Percentiles rank a stretch among this genome's conserved stretches.
These are phyloP conservation scores for Lycophotia porphyrea DNA, from an alignment of 2,888 invertebrate species.

Conservation along the genomic window DNA sequence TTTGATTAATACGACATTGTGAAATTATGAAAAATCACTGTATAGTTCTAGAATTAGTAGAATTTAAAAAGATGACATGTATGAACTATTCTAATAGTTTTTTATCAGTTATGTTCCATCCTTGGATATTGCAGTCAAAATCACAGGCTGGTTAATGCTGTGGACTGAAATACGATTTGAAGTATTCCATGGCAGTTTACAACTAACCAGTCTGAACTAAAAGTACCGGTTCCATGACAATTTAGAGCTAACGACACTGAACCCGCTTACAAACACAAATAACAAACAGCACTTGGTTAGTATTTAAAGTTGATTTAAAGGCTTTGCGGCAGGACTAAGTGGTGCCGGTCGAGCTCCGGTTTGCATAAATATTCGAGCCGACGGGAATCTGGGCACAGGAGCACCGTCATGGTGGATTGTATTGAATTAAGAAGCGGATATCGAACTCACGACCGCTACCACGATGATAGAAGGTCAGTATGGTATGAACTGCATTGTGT, in stretches of 20 bases:
- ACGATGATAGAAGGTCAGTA: background rate
- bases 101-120: background rate
- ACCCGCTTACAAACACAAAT: constrained; percentile 11
- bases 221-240: background rate
- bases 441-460: constrained; percentile 2
- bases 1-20: background rate
- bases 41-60: background rate
- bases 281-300: constrained; percentile 15
- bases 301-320: constrained; percentile 18
- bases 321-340: constrained; percentile 9
- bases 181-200: background rate
- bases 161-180: background rate
- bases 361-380: constrained; percentile 12
- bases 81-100: background rate
- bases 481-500: background rate
- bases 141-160: background rate
- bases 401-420: constrained; percentile 1
- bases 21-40: background rate
- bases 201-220: background rate
- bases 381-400: constrained; percentile 18
- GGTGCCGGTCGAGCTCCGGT: constrained; percentile 25
- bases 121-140: background rate
- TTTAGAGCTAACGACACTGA: background rate
- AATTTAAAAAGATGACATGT: background rate
- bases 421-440: constrained; percentile 16